phyloP scores from a whole-genome alignment of 2,113 vertebrate species.

The Hydropotes inermis region DNA sequence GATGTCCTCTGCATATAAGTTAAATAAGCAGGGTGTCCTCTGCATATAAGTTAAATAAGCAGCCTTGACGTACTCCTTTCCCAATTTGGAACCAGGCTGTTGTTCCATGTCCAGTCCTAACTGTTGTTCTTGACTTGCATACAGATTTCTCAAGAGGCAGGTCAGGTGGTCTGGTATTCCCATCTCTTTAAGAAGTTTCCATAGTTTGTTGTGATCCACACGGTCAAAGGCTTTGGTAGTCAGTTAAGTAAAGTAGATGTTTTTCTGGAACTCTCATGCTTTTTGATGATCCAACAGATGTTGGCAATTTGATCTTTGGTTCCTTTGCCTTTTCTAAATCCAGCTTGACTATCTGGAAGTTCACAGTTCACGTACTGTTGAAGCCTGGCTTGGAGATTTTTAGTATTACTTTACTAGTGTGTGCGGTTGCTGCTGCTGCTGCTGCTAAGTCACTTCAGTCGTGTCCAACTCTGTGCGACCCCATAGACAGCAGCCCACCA shows the following conservation, averaged over 20 bases:
- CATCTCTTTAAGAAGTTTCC: background rate
- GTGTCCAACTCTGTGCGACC: background rate
- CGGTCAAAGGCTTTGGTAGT: background rate
- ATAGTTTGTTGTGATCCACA: background rate
- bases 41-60: background rate
- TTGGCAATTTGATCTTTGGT: background rate
- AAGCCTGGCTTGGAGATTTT: background rate
- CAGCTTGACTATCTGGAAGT: background rate
- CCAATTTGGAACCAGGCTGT: background rate
- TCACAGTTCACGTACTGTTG: accelerated
- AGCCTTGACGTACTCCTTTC: background rate
- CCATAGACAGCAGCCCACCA: background rate
- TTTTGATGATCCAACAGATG: background rate
- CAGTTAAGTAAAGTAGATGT: background rate
- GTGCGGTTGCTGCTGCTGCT: background rate
- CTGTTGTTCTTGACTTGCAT: background rate
- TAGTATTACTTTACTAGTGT: background rate
- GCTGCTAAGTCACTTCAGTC: background rate
- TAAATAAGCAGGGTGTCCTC: background rate
- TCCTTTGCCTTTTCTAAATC: background rate
- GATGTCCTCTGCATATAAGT: background rate
- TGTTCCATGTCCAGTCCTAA: background rate
- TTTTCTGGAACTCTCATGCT: background rate
- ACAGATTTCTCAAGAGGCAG: background rate
- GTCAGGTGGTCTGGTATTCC: background rate